Evolutionary conservation across 37 sponge, comb jelly and placozoan genomes (phyloP).

Genomic region (Amphimedon queenslandica): DNA sequence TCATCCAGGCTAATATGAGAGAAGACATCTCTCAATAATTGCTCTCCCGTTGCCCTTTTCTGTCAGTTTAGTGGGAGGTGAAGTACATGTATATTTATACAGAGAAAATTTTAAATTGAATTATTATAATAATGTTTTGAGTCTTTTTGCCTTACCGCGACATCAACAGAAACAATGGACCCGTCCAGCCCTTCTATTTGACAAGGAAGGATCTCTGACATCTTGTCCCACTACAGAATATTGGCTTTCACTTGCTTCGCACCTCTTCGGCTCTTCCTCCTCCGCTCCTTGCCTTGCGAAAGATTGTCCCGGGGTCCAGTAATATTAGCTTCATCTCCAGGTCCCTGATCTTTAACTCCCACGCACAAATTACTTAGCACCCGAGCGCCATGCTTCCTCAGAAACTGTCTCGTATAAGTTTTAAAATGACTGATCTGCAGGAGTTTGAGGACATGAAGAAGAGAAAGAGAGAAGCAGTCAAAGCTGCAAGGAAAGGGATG

Average conservation of each 20-base stretch:
- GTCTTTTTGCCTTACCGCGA: slow-evolving; percentile 50
- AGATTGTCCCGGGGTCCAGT: too few relatives aligned
- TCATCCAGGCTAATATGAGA: slow-evolving; percentile 68
- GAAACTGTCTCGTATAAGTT: slow-evolving; percentile 58
- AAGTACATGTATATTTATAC: not conserved
- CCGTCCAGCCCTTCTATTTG: slow-evolving; percentile 66
- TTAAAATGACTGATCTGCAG: slow-evolving; percentile 62
- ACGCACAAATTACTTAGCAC: not conserved
- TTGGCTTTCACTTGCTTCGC: too few relatives aligned
- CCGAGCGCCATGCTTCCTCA: slow-evolving; percentile 43
- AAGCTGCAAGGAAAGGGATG: not conserved
- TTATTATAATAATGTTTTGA: too few relatives aligned
- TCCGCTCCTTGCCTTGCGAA: too few relatives aligned
- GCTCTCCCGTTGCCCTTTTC: slow-evolving; percentile 52
- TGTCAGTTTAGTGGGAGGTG: not conserved
- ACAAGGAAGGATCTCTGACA: slow-evolving; percentile 60
- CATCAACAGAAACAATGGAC: slow-evolving; percentile 63
- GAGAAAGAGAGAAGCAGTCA: slow-evolving; percentile 1
- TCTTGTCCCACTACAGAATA: slow-evolving; percentile 6
- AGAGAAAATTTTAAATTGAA: too few relatives aligned
- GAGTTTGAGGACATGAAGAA: slow-evolving; percentile 59
- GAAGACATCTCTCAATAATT: slow-evolving; percentile 42
- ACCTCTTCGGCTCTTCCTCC: too few relatives aligned
- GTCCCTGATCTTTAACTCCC: not conserved
- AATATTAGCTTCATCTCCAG: not conserved